Evolutionary conservation across 2,797 vertebrate genomes (phyloP), one percentile per base, ranked within the genome.

Genomic region (Takifugu ocellatus): DNA sequence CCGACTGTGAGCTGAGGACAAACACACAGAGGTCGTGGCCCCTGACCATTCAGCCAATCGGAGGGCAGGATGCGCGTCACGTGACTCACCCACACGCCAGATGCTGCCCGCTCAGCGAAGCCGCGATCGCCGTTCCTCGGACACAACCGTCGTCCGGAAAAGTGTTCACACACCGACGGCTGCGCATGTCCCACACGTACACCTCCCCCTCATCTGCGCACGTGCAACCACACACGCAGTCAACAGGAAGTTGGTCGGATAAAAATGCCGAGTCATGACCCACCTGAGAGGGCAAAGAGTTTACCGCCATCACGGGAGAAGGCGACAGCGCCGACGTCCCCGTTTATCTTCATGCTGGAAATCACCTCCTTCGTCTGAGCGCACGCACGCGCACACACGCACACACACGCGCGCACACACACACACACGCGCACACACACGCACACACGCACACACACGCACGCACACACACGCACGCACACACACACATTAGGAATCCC

Each of bases 301-400:
- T 89, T 96, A 74, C 86, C 89, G 78, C 94, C 89, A 45, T 98
- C 95, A 2, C 76, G 85, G 50, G 91, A 92, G 71, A 98, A 95
- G 0, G 91, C 85, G 5, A 90, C 89, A 12, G 90, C 91, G 15
- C 82, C 63, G 59, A 92, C 79, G 0, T 83, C 81, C 5, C 94
- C 94, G 49, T 96, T 96, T 16, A 96, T 80, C 82, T 99, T 99
- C 93, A 99, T 82, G 43, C 92, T 95, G 58, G 87, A 74, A 0
- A 97, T 82, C 56, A 98, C 88, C 59, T 98, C 95, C 72, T 92
- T 96, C 0, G 93, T 95, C 95, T 98, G 74, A 64, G 60, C 16
- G 25, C 58, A 44, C 33, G 29, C 42, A 21, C 27, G 45, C 50
- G 49, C 29, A 54, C 47, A 55, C 31, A 33, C 47, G 51, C 27